These are phyloP conservation scores for Mycteria americana DNA, from an alignment of 2,797 vertebrate species.

Conservation along the genomic window DNA sequence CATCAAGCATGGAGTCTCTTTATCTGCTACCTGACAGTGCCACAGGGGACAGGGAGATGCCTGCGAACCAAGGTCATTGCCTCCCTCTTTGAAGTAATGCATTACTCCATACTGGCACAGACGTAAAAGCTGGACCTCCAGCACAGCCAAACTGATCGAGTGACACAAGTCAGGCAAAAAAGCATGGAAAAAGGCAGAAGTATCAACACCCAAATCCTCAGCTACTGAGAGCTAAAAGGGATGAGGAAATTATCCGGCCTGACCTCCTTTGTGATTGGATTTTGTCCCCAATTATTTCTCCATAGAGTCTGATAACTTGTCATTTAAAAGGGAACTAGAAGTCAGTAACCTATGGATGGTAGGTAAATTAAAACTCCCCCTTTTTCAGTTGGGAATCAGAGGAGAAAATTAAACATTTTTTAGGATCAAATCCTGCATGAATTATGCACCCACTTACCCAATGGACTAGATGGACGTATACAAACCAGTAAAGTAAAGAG, in stretches of 20 bases:
- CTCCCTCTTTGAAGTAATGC: background rate
- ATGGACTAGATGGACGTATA: too few relatives aligned
- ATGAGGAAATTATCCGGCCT: background rate
- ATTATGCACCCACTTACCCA: accelerated
- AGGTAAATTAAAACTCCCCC: background rate
- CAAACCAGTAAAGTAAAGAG: background rate
- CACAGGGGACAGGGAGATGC: background rate
- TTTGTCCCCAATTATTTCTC: background rate
- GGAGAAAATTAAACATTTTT: background rate
- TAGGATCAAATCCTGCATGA: background rate
- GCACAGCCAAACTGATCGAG: background rate
- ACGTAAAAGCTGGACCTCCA: background rate
- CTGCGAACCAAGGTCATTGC: conserved; percentile 31
- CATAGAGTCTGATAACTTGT: background rate
- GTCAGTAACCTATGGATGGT: background rate
- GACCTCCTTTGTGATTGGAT: background rate
- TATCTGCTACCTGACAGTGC: conserved; percentile 11
- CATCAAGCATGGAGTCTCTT: background rate
- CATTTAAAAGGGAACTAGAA: background rate
- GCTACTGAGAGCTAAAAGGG: background rate
- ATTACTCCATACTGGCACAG: background rate
- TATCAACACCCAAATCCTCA: background rate
- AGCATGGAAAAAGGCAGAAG: background rate
- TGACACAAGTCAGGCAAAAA: background rate
- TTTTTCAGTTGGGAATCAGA: background rate